Evolutionary conservation across 2,113 vertebrate genomes (phyloP).

Genomic region (Pollimyrus isidori): DNA sequence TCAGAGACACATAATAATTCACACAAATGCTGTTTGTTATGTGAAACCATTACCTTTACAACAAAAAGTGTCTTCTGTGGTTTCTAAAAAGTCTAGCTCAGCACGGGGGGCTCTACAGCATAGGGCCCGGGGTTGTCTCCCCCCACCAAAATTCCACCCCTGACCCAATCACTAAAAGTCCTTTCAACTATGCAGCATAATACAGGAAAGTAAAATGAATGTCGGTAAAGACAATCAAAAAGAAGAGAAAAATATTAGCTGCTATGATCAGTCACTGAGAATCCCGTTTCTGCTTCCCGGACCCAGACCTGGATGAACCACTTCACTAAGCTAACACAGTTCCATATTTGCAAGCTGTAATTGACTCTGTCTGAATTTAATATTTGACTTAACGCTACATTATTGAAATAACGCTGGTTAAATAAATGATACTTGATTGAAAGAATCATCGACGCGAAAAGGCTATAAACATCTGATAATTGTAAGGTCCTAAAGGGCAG

Average conservation of each 20-base stretch:
- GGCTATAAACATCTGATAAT: background rate
- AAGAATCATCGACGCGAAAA: background rate
- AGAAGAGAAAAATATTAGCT: background rate
- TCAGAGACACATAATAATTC: background rate
- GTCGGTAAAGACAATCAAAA: background rate
- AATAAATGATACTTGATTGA: background rate
- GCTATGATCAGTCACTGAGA: background rate
- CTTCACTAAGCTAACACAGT: background rate
- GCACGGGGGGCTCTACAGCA: background rate
- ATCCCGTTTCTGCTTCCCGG: background rate
- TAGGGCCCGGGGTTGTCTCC: background rate
- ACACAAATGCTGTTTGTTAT: background rate
- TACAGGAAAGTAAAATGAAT: background rate
- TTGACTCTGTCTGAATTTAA: background rate
- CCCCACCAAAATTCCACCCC: background rate
- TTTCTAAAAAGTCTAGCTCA: background rate
- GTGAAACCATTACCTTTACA: background rate
- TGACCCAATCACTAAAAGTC: background rate
- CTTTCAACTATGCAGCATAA: conserved; percentile 3
- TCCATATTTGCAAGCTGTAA: background rate
- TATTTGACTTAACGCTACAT: background rate
- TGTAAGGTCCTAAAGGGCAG: background rate
- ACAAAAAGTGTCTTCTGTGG: background rate
- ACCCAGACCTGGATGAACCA: no score
- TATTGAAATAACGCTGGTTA: background rate